Conservation (phyloP, 2,797 vertebrate species). For the Miichthys miiuy region DNA sequence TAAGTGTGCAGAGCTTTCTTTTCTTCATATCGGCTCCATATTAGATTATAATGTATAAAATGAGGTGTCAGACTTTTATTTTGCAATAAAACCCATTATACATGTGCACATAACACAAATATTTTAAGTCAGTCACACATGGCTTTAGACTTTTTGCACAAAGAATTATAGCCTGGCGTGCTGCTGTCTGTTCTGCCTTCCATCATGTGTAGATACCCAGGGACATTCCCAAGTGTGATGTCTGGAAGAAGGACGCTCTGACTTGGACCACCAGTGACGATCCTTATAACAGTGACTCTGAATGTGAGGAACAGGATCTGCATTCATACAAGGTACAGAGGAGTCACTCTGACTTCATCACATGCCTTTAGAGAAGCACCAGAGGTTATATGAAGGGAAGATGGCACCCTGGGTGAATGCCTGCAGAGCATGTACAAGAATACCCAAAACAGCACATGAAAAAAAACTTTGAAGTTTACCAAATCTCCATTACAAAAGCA, state of each 20-base stretch:
- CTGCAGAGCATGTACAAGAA: slow-evolving; percentile 24
- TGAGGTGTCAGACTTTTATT: not conserved
- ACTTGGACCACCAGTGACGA: slow-evolving; percentile 85
- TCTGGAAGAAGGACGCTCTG: slow-evolving; percentile 71
- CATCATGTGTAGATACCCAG: slow-evolving; percentile 61
- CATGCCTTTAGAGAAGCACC: not conserved
- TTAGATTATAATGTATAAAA: not conserved
- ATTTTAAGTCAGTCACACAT: no score
- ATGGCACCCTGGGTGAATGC: slow-evolving; percentile 11
- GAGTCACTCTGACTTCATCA: slow-evolving; percentile 12
- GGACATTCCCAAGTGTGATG: slow-evolving; percentile 82
- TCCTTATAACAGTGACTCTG: slow-evolving; percentile 86
- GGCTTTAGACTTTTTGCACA: not conserved
- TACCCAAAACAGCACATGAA: slow-evolving; percentile 41
- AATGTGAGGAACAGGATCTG: slow-evolving; percentile 77
- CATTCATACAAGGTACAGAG: slow-evolving; percentile 88
- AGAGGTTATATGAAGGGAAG: slow-evolving; percentile 14
- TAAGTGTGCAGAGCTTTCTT: not conserved
- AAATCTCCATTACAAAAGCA: slow-evolving; percentile 70
- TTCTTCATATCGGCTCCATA: not conserved
- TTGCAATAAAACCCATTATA: not conserved
- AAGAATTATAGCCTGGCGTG: not conserved
- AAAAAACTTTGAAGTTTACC: slow-evolving; percentile 58
- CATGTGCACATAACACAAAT: not conserved
- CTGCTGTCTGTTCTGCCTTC: not conserved